phyloP scores from a whole-genome alignment of 2,797 vertebrate genomes.

The Neosilurus hyrtlii region DNA sequence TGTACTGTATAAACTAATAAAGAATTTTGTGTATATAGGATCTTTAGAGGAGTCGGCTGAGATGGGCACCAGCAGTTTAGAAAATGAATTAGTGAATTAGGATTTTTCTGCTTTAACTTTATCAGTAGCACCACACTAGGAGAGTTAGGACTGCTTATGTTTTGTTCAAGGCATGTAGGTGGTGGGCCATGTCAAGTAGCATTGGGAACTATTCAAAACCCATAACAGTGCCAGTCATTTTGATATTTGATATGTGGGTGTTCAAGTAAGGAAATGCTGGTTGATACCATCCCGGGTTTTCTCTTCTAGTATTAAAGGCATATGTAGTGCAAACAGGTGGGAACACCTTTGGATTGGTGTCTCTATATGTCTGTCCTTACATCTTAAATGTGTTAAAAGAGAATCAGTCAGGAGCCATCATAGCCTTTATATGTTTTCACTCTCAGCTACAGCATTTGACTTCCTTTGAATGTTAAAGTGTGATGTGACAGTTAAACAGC shows the following conservation, averaged over 20 bases:
- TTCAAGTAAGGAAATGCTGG: background rate
- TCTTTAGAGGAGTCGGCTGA: too few species aligned
- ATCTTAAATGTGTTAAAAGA: background rate
- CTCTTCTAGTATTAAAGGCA: background rate
- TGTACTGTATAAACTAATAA: too few species aligned
- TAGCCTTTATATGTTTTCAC: background rate
- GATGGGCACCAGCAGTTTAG: too few species aligned
- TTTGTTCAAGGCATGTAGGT: background rate
- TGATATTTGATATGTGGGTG: background rate
- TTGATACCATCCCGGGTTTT: background rate
- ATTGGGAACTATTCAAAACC: background rate
- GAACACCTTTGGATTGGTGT: background rate
- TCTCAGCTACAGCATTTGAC: background rate
- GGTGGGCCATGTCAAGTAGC: background rate
- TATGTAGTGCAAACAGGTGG: background rate
- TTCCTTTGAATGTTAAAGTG: background rate
- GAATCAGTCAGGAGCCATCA: background rate
- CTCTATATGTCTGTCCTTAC: background rate
- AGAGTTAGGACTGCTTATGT: background rate
- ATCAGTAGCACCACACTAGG: background rate
- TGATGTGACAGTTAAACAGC: slow-evolving; percentile 18
- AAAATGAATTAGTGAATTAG: background rate
- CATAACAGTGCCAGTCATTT: background rate
- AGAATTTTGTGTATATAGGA: too few species aligned
- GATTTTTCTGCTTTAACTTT: background rate